phyloP scores from a whole-genome alignment of 2,113 vertebrate species.

The Myrmecobius fasciatus region DNA sequence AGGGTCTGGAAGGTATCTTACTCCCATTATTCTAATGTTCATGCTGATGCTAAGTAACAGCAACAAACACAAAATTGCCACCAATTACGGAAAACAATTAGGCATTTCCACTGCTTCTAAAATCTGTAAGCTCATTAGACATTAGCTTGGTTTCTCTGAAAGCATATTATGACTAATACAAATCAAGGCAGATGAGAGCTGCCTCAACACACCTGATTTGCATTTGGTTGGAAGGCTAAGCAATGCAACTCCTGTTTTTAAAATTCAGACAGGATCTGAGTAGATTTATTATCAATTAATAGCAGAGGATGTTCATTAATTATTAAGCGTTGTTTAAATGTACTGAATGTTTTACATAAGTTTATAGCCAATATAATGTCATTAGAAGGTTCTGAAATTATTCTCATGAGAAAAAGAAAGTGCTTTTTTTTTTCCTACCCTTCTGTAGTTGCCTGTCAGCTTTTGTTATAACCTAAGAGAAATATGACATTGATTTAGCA shows the following conservation, averaged over 20 bases:
- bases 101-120: background rate
- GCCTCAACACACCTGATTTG: conserved; percentile 34
- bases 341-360: conserved; percentile 62
- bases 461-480: conserved; percentile 50
- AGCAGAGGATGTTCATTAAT: conserved; percentile 75
- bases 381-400: conserved; percentile 71
- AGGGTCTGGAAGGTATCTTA: background rate
- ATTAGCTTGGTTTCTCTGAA: conserved; percentile 40
- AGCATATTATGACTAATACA: background rate
- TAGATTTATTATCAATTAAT: conserved; percentile 78
- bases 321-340: conserved; percentile 75
- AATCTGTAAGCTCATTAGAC: background rate
- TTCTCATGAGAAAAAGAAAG: conserved; percentile 63
- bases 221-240: conserved; percentile 24
- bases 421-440: conserved; percentile 51
- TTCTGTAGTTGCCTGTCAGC: conserved; percentile 52
- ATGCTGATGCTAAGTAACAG: conserved; percentile 18
- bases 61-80: background rate
- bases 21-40: conserved; percentile 11
- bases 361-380: conserved; percentile 67
- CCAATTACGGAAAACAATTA: conserved; percentile 7
- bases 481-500: conserved; percentile 22
- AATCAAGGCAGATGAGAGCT: conserved; percentile 14
- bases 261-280: conserved; percentile 30
- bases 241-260: conserved; percentile 48